Evolutionary conservation across 2,113 vertebrate genomes (phyloP).

Genomic region (Donacobius atricapilla): DNA sequence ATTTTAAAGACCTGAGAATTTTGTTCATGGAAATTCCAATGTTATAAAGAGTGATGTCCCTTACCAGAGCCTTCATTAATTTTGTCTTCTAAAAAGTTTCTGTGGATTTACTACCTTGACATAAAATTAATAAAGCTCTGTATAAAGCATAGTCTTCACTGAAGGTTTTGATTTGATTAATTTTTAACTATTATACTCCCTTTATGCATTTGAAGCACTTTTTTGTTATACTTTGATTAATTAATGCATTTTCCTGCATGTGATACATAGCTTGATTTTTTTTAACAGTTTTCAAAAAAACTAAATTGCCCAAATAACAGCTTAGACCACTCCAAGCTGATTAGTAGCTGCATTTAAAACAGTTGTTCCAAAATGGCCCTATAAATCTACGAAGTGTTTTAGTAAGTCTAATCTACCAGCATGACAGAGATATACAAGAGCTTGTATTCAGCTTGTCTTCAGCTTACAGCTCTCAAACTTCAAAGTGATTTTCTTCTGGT

Average conservation of each 20-base stretch:
- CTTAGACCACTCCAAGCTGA: background rate
- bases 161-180: background rate
- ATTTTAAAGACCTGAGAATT: background rate
- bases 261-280: background rate
- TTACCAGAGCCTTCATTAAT: background rate
- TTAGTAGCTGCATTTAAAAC: background rate
- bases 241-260: background rate
- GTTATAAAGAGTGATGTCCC: background rate
- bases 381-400: background rate
- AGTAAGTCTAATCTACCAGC: background rate
- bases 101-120: background rate
- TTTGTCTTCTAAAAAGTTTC: background rate
- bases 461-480: background rate
- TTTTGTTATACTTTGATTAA: background rate
- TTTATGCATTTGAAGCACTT: background rate
- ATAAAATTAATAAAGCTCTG: background rate
- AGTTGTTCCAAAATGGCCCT: background rate
- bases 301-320: background rate
- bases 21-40: background rate
- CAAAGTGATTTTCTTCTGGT: constrained; percentile 29
- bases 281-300: background rate
- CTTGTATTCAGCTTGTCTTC: background rate
- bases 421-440: background rate
- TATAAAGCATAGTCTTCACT: background rate
- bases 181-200: background rate